Evolutionary conservation across 2,888 invertebrate genomes (phyloP), one percentile per base, ranked within the genome.

Genomic region (Phaonia tiefii): DNA sequence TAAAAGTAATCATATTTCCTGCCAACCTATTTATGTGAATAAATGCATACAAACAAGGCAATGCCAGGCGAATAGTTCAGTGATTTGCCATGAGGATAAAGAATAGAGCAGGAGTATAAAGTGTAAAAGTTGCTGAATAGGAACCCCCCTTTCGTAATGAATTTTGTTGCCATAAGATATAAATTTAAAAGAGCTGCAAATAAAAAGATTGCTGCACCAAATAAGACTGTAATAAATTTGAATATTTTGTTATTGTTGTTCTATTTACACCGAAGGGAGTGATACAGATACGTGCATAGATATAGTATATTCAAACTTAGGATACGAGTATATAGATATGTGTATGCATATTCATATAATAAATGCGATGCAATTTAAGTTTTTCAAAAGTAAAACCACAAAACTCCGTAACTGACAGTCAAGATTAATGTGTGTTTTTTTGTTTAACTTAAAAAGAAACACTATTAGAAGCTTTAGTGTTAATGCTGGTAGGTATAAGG

Each of bases 1-100:
- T 31, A 69, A 31, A 77, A 20, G 10, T 70, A 70, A 70, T 70
- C 56, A 63, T 63, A 63, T 63, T 42, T n/a, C 4, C 5, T 37
- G 42, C 42, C 39, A 63, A 63, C 42, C 42, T 20, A 37, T 22
- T 54, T 60, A 15, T 37, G 60, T 60, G 17, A 31, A 60, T 60
- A 39, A 60, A 31, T 42, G 22, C 63, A 63, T 39, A 63, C 63
- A 63, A 63, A 63, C 58, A 58, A 26, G 58, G 25, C 25, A 31
- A 63, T 39, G 42, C 58, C 31, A 26, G 58, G 25, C 25, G n/a
- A 63, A 17, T 17, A 22, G 31, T 63, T 17, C 63, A 13, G 42
- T 39, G 25, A 56, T 31, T 31, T 31, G 31, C 31, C 3, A 31
- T 31, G 31, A 31, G 8, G 8, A 31, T 31, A 31, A 31, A n/a